phyloP scores from a whole-genome alignment of 2,797 vertebrate genomes.

The Paguma larvata region DNA sequence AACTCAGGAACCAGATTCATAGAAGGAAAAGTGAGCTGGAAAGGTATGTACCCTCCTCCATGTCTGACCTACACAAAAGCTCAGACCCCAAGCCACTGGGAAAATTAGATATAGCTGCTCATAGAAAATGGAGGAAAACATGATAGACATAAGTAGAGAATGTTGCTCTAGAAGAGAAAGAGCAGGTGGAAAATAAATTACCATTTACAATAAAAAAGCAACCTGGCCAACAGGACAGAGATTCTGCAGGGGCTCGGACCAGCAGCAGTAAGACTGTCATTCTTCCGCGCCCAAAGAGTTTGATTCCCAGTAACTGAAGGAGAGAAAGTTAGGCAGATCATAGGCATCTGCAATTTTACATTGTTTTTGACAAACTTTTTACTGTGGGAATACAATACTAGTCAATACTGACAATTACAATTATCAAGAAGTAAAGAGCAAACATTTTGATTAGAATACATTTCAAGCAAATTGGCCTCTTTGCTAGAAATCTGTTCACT shows the following conservation, averaged over 20 bases:
- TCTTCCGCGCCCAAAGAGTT: neutral
- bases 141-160: neutral
- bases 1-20: neutral
- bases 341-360: neutral
- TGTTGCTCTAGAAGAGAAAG: neutral
- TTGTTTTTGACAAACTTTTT: neutral
- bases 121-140: neutral
- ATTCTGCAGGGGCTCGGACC: neutral
- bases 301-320: neutral
- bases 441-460: neutral
- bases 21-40: neutral
- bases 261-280: rapidly evolving
- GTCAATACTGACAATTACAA: neutral
- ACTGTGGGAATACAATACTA: neutral
- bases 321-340: neutral
- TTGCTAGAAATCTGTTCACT: neutral
- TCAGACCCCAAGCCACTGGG: neutral
- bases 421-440: neutral
- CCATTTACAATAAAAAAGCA: neutral
- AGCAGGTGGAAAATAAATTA: neutral
- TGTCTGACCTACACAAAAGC: neutral
- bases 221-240: neutral
- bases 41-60: neutral
- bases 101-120: neutral
- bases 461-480: conserved; percentile 17